These are phyloP conservation scores for Merluccius polli DNA, from an alignment of 2,797 vertebrate genomes.

Conservation along the genomic window DNA sequence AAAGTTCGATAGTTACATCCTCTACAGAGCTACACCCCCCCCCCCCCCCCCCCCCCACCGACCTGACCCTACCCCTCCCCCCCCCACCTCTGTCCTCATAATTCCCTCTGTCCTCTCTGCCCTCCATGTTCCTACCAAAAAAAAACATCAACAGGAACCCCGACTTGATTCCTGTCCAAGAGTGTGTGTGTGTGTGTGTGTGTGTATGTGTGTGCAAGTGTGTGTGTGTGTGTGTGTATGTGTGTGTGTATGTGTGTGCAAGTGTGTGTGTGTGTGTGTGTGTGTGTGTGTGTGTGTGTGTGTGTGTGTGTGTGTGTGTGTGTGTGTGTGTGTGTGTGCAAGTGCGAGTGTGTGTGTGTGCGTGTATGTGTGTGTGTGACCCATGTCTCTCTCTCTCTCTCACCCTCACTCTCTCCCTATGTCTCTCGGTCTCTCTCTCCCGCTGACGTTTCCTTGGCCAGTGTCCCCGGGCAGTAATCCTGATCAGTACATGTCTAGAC, in stretches of 20 bases:
- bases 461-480: constrained; percentile 68
- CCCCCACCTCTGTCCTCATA: neutral
- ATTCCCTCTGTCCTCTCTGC: neutral
- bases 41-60: neutral
- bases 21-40: neutral
- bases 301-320: neutral
- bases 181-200: neutral
- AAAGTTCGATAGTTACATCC: neutral
- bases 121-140: neutral
- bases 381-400: neutral
- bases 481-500: constrained; percentile 77
- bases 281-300: constrained; percentile 2
- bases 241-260: neutral
- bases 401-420: neutral
- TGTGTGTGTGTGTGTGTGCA: neutral
- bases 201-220: neutral
- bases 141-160: neutral
- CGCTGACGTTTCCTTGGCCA: constrained; percentile 51
- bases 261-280: neutral
- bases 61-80: neutral
- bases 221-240: neutral
- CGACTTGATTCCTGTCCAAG: neutral
- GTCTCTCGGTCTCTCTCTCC: constrained; percentile 23
- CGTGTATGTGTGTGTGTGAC: neutral
- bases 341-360: neutral